phyloP scores from a whole-genome alignment of 2,888 invertebrate species.

The Halictus quadricinctus region DNA sequence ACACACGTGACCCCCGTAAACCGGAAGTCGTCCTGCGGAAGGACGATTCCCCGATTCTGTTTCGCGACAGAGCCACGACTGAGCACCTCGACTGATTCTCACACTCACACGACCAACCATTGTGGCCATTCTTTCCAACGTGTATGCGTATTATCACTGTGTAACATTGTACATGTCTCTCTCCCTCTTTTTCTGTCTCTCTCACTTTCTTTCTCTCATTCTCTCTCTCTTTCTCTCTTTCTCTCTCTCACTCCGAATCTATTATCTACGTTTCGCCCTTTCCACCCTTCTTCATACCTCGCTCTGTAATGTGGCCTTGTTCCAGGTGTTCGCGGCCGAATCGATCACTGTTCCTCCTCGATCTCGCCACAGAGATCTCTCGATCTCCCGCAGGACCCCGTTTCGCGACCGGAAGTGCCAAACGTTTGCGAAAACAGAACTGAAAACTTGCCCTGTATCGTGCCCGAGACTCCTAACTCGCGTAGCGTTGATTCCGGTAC shows the following conservation, averaged over 20 bases:
- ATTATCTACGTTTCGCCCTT: background rate
- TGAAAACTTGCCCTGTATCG: background rate
- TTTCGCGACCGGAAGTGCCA: constrained; percentile 5
- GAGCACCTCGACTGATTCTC: constrained; percentile 6
- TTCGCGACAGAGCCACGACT: background rate
- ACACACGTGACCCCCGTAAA: constrained; percentile 15
- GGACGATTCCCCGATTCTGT: background rate
- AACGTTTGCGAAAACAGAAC: background rate
- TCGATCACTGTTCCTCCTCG: constrained; percentile 26
- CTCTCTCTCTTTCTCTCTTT: background rate
- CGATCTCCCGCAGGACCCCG: background rate
- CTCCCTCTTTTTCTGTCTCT: constrained; percentile 22
- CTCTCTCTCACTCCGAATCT: background rate
- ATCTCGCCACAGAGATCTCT: background rate
- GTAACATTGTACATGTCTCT: constrained; percentile 31
- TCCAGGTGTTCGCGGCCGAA: constrained; percentile 56
- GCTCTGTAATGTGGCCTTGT: constrained; percentile 57
- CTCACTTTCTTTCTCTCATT: constrained; percentile 11
- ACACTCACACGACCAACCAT: background rate
- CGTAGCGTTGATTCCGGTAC: background rate
- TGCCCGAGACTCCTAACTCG: background rate
- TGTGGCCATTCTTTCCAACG: constrained; percentile 23
- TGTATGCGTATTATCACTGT: constrained; percentile 45
- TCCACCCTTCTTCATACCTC: constrained; percentile 13
- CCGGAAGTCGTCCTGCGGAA: constrained; percentile 5